Conservation (phyloP, 2,888 invertebrate species). For the Orthonevra nobilis region DNA sequence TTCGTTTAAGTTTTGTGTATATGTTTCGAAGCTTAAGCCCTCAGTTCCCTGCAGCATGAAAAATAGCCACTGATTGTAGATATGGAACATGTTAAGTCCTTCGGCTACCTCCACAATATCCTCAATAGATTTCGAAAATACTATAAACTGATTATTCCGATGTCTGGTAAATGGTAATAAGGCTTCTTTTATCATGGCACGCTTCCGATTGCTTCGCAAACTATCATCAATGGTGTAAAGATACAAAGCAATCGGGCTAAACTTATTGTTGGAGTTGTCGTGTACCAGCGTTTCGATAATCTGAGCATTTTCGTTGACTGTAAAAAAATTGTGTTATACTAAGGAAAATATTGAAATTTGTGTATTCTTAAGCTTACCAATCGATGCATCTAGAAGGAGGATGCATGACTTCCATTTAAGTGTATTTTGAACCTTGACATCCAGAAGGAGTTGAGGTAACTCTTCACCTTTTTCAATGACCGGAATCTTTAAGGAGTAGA, state of each 20-base stretch:
- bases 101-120: slow-evolving; percentile 86
- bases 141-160: slow-evolving; percentile 75
- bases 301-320: slow-evolving; percentile 75
- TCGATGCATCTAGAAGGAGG: slow-evolving; percentile 86
- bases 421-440: slow-evolving; percentile 84
- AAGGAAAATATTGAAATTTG: too few species aligned
- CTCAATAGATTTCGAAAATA: slow-evolving; percentile 78
- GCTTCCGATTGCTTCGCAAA: slow-evolving; percentile 75
- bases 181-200: slow-evolving; percentile 73
- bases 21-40: slow-evolving; percentile 80
- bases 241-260: slow-evolving; percentile 76
- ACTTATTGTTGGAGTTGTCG: slow-evolving; percentile 76
- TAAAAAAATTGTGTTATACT: slow-evolving; percentile 74
- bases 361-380: slow-evolving; percentile 90
- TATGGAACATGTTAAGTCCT: slow-evolving; percentile 84
- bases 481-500: slow-evolving; percentile 80
- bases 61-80: slow-evolving; percentile 91
- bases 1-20: slow-evolving; percentile 84
- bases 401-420: slow-evolving; percentile 88
- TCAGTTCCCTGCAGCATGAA: slow-evolving; percentile 84
- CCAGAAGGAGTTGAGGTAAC: slow-evolving; percentile 88
- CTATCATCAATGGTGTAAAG: slow-evolving; percentile 77
- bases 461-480: slow-evolving; percentile 86
- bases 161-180: slow-evolving; percentile 73
- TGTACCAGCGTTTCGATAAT: slow-evolving; percentile 76